phyloP scores from a whole-genome alignment of 2,797 vertebrate species.

The Rhinophrynus dorsalis region DNA sequence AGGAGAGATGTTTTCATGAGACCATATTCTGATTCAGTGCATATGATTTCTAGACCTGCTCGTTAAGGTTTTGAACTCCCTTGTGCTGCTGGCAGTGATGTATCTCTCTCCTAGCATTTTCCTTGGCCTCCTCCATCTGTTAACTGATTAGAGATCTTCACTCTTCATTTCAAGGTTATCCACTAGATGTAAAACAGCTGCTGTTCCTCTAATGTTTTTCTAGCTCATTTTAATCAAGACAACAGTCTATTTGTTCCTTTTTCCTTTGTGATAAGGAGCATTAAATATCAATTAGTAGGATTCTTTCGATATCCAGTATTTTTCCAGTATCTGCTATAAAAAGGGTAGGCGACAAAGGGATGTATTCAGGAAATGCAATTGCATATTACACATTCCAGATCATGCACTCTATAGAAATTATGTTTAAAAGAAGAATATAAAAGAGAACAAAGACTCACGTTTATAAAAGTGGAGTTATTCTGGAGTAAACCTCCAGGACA shows the following conservation, averaged over 20 bases:
- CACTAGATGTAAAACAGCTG: constrained; percentile 36
- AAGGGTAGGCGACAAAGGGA: no score
- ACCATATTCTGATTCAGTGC: neutral
- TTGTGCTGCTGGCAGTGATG: constrained; percentile 23
- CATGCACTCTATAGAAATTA: no score
- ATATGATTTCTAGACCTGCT: constrained; percentile 6
- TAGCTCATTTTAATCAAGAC: constrained; percentile 24
- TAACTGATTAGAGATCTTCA: constrained; percentile 34
- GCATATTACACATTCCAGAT: no score
- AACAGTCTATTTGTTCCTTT: neutral
- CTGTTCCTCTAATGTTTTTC: constrained; percentile 15
- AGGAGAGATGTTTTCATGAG: neutral
- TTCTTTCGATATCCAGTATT: neutral
- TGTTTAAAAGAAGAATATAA: no score
- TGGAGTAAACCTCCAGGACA: no score
- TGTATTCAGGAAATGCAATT: no score
- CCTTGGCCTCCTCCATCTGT: constrained; percentile 34
- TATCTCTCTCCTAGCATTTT: constrained; percentile 18
- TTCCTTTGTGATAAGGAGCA: neutral
- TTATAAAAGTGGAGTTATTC: no score
- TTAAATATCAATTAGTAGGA: constrained; percentile 10
- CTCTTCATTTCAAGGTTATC: constrained; percentile 46
- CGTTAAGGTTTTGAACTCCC: constrained; percentile 23
- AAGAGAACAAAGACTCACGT: no score
- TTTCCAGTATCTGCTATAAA: neutral